These are phyloP conservation scores for Tringa solitaria DNA, from an alignment of 2,113 vertebrate species.

Conservation along the genomic window DNA sequence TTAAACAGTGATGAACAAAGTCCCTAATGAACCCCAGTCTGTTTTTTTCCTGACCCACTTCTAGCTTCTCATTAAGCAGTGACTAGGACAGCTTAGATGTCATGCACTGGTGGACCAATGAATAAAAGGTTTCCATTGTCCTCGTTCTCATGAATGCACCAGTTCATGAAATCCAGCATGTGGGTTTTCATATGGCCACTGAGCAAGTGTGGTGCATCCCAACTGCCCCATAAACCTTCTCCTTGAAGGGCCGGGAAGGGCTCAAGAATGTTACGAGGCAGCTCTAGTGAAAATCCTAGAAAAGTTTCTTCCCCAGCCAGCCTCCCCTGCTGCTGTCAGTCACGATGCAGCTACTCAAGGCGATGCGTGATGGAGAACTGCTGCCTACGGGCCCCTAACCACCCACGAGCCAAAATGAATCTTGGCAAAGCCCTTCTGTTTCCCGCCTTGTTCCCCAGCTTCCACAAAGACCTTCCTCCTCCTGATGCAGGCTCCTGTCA, in stretches of 20 bases:
- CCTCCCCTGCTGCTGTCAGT: slow-evolving; percentile 39
- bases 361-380: not conserved
- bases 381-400: not conserved
- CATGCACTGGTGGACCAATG: not conserved
- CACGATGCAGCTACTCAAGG: slow-evolving; percentile 24
- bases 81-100: not conserved
- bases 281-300: not conserved
- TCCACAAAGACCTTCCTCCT: slow-evolving; percentile 6
- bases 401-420: slow-evolving; percentile 2
- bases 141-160: not conserved
- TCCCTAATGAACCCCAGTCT: not conserved
- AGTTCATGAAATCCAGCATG: not conserved
- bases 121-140: not conserved
- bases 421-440: slow-evolving; percentile 25
- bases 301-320: not conserved
- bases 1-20: not conserved
- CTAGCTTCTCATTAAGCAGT: not conserved
- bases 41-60: not conserved
- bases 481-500: slow-evolving; percentile 12
- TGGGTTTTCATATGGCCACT: not conserved
- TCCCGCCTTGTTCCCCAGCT: not conserved
- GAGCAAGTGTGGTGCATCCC: not conserved
- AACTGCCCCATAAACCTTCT: not conserved
- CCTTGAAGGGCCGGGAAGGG: not conserved
- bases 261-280: not conserved